Conservation (phyloP, 2,888 invertebrate genomes). For the Mesorhabditis belari region DNA sequence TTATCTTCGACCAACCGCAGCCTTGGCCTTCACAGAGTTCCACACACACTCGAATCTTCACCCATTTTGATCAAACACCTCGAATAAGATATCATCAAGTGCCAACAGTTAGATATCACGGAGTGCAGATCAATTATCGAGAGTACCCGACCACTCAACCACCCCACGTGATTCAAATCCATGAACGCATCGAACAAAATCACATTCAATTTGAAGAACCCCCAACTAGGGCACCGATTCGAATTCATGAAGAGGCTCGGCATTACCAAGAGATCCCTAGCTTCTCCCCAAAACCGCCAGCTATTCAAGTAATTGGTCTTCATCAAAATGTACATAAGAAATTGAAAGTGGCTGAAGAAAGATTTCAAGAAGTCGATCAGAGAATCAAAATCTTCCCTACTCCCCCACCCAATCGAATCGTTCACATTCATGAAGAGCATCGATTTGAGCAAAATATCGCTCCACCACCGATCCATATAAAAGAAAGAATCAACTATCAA, state of each 20-base stretch:
- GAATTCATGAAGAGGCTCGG: neutral
- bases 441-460: neutral
- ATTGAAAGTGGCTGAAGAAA: neutral
- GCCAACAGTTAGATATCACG: neutral
- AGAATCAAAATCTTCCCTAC: neutral
- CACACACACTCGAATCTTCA: neutral
- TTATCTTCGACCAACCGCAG: neutral
- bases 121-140: neutral
- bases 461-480: neutral
- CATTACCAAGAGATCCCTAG: neutral
- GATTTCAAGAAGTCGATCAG: neutral
- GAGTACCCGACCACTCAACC: neutral
- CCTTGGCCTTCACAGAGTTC: neutral
- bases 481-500: neutral
- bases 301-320: too few relatives aligned
- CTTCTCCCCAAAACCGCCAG: neutral
- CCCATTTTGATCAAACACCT: neutral
- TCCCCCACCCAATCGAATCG: neutral
- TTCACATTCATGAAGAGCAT: neutral
- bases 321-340: too few relatives aligned
- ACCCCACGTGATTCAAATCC: neutral
- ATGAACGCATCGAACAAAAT: neutral
- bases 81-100: neutral
- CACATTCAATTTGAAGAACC: neutral
- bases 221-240: too few relatives aligned